These are phyloP conservation scores for Deilephila elpenor DNA, from an alignment of 2,888 invertebrate species.

Conservation along the genomic window DNA sequence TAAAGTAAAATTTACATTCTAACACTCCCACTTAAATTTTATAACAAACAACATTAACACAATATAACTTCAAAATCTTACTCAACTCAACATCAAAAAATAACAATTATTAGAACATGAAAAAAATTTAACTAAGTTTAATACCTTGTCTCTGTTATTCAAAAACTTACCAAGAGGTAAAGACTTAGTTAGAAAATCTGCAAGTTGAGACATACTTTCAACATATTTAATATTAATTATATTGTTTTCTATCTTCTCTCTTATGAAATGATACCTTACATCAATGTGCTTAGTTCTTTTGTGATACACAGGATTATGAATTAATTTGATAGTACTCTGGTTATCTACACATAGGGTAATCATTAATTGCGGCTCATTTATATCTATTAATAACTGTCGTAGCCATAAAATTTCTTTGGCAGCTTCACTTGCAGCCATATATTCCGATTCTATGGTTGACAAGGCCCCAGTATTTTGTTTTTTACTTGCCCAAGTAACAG, in stretches of 20 bases:
- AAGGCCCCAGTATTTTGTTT: constrained; percentile 42
- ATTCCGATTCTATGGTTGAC: constrained; percentile 42
- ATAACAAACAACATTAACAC: no score
- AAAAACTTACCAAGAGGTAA: not conserved
- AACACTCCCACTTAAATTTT: no score
- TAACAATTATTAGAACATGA: no score
- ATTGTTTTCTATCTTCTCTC: constrained; percentile 38
- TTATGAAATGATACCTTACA: constrained; percentile 43
- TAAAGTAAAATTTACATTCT: no score
- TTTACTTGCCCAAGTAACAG: constrained; percentile 42
- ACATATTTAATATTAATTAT: constrained; percentile 32
- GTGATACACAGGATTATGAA: constrained; percentile 45
- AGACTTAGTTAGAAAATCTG: constrained; percentile 19
- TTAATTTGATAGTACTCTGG: constrained; percentile 44
- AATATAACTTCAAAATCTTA: no score
- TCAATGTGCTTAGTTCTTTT: constrained; percentile 45
- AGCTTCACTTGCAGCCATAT: constrained; percentile 40
- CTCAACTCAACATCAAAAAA: no score
- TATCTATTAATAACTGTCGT: constrained; percentile 33
- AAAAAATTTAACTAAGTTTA: no score
- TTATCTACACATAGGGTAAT: constrained; percentile 39
- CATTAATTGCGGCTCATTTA: constrained; percentile 33
- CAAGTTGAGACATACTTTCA: not conserved
- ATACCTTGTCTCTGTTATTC: no score
- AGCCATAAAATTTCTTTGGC: constrained; percentile 40